Percentiles rank a stretch among this genome's conserved stretches.
Evolutionary conservation across 2,797 vertebrate genomes (phyloP).

Genomic region (Acipenser ruthenus): DNA sequence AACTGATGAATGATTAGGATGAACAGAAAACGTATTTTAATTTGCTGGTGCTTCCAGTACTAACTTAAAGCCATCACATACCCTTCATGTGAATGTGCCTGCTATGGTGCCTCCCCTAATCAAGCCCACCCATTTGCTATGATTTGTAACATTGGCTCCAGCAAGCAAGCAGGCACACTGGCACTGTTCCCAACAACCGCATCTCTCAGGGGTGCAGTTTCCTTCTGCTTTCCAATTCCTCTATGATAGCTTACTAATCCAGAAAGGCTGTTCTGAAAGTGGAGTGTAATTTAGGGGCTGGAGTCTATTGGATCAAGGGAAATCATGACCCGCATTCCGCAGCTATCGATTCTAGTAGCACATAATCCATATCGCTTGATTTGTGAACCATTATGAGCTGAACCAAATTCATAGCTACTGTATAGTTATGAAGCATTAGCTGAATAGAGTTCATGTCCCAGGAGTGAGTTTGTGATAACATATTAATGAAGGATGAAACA

Average conservation of each 20-base stretch:
- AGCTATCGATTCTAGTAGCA: constrained; percentile 63
- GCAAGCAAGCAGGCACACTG: no score
- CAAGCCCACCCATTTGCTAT: no score
- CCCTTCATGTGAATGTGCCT: no score
- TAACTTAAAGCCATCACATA: no score
- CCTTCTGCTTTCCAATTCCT: constrained; percentile 8
- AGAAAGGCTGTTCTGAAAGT: constrained; percentile 41
- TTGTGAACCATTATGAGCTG: constrained; percentile 80
- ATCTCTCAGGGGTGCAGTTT: not conserved
- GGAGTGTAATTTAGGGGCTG: constrained; percentile 63
- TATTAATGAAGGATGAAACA: constrained; percentile 16
- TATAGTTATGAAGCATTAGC: constrained; percentile 58
- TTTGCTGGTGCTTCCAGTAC: no score
- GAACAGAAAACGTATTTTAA: no score
- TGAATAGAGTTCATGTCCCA: constrained; percentile 39
- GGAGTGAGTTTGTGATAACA: constrained; percentile 16
- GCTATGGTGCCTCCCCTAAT: no score
- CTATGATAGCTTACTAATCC: constrained; percentile 25
- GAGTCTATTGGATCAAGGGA: constrained; percentile 65
- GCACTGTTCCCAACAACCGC: not conserved
- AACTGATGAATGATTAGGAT: no score
- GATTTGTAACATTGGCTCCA: no score
- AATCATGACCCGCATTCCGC: constrained; percentile 70
- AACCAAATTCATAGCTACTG: constrained; percentile 69
- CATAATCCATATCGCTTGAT: constrained; percentile 80